Evolutionary conservation across 2,888 invertebrate genomes (phyloP).

Genomic region (Eupeodes luniger): DNA sequence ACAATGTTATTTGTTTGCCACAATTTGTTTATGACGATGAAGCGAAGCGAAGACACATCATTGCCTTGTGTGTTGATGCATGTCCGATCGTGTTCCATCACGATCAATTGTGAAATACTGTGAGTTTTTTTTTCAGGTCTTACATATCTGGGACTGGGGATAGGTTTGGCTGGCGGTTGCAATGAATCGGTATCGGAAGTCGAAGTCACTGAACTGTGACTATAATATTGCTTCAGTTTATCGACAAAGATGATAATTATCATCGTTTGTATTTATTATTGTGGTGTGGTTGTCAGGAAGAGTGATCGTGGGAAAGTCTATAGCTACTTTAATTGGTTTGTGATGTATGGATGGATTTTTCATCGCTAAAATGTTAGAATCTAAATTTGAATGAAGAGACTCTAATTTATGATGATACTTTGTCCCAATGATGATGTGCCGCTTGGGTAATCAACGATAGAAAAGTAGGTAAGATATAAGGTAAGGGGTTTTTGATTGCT

Average conservation of each 20-base stretch:
- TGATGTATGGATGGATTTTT: constrained; percentile 33
- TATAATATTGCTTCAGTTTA: constrained; percentile 19
- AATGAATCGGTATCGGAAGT: constrained; percentile 17
- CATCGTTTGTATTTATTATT: neutral
- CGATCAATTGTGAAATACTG: constrained; percentile 64
- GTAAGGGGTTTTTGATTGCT: no score
- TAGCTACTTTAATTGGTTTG: constrained; percentile 12
- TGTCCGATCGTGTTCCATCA: constrained; percentile 56
- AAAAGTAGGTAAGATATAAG: neutral
- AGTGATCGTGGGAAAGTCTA: constrained; percentile 65
- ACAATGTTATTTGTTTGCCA: constrained; percentile 25
- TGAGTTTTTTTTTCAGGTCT: constrained; percentile 34
- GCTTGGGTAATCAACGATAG: constrained; percentile 16
- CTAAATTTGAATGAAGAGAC: neutral
- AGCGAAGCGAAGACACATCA: neutral
- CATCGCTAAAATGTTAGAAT: no score
- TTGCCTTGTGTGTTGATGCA: constrained; percentile 37
- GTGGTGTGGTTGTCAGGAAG: constrained; percentile 12
- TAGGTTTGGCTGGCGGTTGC: neutral
- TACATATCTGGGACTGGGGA: constrained; percentile 21
- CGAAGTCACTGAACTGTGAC: constrained; percentile 52
- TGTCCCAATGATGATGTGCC: neutral
- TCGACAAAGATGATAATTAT: constrained; percentile 13
- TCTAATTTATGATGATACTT: constrained; percentile 27
- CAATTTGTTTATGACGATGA: constrained; percentile 37